These are phyloP conservation scores for Aldabrachelys gigantea DNA, from an alignment of 2,113 vertebrate species.

Conservation along the genomic window DNA sequence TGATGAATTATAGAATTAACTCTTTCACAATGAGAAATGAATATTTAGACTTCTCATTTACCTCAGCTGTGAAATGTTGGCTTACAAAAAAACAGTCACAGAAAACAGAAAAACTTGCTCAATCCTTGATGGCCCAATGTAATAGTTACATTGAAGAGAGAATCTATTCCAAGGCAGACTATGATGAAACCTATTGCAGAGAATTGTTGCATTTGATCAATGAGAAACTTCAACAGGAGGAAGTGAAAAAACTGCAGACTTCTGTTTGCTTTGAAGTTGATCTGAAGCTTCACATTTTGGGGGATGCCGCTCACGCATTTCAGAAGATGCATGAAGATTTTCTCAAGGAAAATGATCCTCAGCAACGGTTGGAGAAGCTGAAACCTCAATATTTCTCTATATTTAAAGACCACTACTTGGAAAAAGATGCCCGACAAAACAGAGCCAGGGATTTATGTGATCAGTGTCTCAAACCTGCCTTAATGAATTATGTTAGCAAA, in stretches of 20 bases:
- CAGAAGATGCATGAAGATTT: neutral
- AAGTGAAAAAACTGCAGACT: neutral
- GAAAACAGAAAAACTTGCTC: conserved; percentile 58
- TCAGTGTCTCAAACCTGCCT: conserved; percentile 18
- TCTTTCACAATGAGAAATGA: conserved; percentile 68
- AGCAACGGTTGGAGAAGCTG: neutral
- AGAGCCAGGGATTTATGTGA: neutral
- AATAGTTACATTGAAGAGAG: conserved; percentile 65
- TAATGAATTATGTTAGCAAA: neutral
- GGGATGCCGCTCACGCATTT: neutral
- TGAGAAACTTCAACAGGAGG: neutral
- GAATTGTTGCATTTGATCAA: conserved; percentile 75
- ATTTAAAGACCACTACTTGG: conserved; percentile 3
- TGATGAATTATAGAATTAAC: neutral
- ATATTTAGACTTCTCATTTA: conserved; percentile 46
- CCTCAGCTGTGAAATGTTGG: conserved; percentile 55
- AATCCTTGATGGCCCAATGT: conserved; percentile 61
- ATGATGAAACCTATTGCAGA: conserved; percentile 32
- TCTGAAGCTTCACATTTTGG: neutral
- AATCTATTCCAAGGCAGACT: conserved; percentile 55
- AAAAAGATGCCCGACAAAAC: conserved; percentile 1
- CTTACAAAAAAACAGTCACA: conserved; percentile 18
- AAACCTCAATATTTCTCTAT: neutral
- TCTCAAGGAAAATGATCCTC: conserved; percentile 22
- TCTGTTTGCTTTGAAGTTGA: conserved; percentile 7